A percentile compares a stretch with the other conserved stretches of the same genome.
phyloP scores from a whole-genome alignment of 2,113 vertebrate species.

The Mirza zaza region DNA sequence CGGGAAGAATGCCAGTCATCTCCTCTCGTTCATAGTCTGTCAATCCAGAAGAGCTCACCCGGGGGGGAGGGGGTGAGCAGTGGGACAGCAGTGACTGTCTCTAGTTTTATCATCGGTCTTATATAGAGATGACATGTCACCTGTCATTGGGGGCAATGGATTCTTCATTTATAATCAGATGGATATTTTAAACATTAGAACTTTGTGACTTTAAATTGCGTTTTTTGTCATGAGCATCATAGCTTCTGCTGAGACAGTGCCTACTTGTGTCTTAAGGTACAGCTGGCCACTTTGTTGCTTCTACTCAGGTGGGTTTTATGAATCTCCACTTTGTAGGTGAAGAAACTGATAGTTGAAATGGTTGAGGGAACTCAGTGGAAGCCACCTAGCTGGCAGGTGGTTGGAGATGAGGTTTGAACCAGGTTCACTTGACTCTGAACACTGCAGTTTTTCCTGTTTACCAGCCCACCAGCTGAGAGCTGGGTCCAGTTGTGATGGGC shows the following conservation, averaged over 20 bases:
- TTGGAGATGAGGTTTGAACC: neutral
- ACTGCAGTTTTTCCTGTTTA: accelerated
- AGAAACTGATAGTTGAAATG: neutral
- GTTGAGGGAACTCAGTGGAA: neutral
- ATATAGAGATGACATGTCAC: neutral
- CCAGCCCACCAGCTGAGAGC: neutral
- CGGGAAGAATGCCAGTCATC: neutral
- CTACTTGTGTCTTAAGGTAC: neutral
- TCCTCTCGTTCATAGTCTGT: neutral
- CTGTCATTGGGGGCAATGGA: neutral
- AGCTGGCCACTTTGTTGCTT: neutral
- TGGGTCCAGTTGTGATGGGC: accelerated
- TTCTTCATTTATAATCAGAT: neutral
- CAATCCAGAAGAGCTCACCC: neutral
- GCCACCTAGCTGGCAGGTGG: accelerated
- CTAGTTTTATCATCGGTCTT: neutral
- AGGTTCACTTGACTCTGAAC: neutral
- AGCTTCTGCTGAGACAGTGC: neutral
- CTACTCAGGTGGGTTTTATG: neutral
- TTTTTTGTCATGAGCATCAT: neutral
- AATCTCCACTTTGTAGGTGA: neutral
- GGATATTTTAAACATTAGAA: neutral
- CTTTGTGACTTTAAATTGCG: neutral
- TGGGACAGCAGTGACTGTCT: neutral
- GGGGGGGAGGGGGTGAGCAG: no score